Conservation (phyloP, 2,113 vertebrate species). For the Thymallus thymallus region DNA sequence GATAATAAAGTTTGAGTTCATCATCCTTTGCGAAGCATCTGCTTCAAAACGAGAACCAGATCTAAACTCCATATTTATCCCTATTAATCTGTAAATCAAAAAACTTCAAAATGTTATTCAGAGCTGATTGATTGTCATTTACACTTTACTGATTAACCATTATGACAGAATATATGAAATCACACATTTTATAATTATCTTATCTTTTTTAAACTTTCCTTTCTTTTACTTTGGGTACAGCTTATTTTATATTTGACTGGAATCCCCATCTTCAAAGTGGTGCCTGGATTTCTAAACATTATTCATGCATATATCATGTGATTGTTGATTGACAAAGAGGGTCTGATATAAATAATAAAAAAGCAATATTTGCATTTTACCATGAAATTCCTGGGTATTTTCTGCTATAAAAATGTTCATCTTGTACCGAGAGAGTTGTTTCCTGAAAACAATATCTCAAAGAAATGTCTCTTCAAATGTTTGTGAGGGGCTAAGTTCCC, state of each 20-base stretch:
- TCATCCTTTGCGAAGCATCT: too few relatives aligned
- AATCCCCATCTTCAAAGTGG: neutral
- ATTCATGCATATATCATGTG: neutral
- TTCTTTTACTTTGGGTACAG: neutral
- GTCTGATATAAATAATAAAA: neutral
- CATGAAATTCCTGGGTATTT: slow-evolving; percentile 11
- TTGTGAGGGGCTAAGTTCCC: slow-evolving; percentile 46
- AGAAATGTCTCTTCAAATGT: slow-evolving; percentile 70
- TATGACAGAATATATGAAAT: neutral
- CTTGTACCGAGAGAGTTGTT: slow-evolving; percentile 12
- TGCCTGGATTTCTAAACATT: neutral
- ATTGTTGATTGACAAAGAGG: neutral
- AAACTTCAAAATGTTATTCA: neutral
- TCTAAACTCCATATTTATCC: too few relatives aligned
- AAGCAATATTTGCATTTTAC: slow-evolving; percentile 1
- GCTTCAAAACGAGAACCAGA: too few relatives aligned
- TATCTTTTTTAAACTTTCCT: too few relatives aligned
- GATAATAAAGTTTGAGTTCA: neutral
- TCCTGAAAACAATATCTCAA: slow-evolving; percentile 44
- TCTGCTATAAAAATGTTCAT: neutral
- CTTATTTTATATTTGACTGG: neutral
- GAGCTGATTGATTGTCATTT: neutral
- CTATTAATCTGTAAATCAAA: too few relatives aligned
- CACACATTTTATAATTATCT: neutral
- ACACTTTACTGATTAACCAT: too few relatives aligned